phyloP scores from a whole-genome alignment of 53 echinoderm and acorn worm genomes.

The Crossaster papposus region DNA sequence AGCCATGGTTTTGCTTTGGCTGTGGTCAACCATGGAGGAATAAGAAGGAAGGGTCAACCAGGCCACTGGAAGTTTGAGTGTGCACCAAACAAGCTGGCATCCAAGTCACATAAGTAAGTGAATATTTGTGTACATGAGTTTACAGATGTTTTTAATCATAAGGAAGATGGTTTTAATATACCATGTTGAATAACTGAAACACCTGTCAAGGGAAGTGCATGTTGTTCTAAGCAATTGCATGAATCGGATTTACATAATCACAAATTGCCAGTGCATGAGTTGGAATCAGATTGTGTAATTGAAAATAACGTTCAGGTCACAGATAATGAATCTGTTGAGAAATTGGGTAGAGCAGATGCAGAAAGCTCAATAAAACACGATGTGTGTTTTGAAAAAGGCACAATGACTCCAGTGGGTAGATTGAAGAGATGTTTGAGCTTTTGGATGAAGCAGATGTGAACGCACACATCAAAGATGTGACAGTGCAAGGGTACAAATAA shows the following conservation, averaged over 20 bases:
- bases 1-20: not conserved
- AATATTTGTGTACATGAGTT: not conserved
- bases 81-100: not conserved
- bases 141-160: not conserved
- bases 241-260: no score
- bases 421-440: not conserved
- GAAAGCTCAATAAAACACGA: not conserved
- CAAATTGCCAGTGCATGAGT: no score
- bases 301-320: not conserved
- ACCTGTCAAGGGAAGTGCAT: no score
- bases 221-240: no score
- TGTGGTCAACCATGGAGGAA: slow-evolving; percentile 9
- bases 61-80: slow-evolving; percentile 17
- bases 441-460: slow-evolving; percentile 23
- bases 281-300: no score
- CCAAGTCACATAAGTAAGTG: not conserved
- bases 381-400: no score
- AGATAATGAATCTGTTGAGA: not conserved
- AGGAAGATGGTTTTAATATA: no score
- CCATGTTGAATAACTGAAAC: no score
- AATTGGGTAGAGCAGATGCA: not conserved
- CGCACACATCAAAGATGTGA: not conserved
- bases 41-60: no score
- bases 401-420: slow-evolving; percentile 11
- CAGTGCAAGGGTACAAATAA: not conserved